phyloP scores from a whole-genome alignment of 2,113 vertebrate genomes.

The Atrichornis clamosus region DNA sequence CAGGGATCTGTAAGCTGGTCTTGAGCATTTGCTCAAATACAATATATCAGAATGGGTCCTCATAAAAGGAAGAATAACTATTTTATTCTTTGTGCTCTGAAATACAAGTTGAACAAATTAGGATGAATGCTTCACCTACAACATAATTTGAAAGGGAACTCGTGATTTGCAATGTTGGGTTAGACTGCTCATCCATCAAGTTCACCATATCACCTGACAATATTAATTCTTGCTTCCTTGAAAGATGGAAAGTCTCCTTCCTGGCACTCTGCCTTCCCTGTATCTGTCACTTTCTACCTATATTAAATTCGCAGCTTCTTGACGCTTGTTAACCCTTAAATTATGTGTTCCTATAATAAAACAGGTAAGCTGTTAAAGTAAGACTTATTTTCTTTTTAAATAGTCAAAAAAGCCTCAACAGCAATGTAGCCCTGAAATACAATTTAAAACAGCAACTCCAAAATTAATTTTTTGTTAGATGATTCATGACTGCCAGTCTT shows the following conservation, averaged over 20 bases:
- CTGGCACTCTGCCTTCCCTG: neutral
- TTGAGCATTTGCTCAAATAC: neutral
- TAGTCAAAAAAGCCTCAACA: neutral
- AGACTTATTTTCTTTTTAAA: neutral
- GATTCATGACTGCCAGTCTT: neutral
- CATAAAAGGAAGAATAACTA: neutral
- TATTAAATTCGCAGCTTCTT: neutral
- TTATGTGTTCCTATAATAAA: neutral
- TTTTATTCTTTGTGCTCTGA: neutral
- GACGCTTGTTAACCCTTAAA: neutral
- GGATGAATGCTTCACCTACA: neutral
- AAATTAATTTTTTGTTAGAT: neutral
- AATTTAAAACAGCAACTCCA: neutral
- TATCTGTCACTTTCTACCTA: neutral
- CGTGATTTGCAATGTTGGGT: neutral
- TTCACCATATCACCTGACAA: neutral
- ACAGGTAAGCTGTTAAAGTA: neutral
- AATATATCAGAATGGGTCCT: neutral
- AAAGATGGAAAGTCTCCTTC: neutral
- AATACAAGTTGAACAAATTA: neutral
- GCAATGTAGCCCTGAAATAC: neutral
- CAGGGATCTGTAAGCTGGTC: neutral
- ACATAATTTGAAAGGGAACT: neutral
- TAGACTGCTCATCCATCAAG: neutral
- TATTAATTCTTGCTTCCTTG: neutral